Conservation (phyloP, 2,113 vertebrate genomes). For the Synodontis membranacea region DNA sequence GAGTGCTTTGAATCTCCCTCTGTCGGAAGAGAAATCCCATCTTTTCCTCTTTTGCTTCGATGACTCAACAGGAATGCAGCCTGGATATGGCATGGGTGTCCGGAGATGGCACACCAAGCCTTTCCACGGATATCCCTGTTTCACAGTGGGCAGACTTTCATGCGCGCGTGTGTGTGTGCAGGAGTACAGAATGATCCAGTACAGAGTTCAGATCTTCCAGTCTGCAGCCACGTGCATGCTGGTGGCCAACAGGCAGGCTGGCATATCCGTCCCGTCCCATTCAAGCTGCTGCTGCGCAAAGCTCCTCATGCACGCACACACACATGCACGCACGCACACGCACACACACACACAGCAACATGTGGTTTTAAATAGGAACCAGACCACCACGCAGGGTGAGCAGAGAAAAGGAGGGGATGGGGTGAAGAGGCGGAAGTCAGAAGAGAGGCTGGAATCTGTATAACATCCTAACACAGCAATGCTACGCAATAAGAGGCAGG, state of each 20-base stretch:
- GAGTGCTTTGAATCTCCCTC: constrained; percentile 21
- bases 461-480: constrained; percentile 64
- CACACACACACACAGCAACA: constrained; percentile 71
- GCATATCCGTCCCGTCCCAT: constrained; percentile 52
- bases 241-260: constrained; percentile 15
- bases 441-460: constrained; percentile 63
- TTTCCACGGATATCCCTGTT: neutral
- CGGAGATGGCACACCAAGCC: constrained; percentile 15
- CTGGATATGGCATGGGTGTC: constrained; percentile 24
- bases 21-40: constrained; percentile 1
- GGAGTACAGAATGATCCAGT: neutral
- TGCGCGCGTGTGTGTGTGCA: neutral
- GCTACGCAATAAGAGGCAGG: constrained; percentile 59
- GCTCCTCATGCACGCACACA: constrained; percentile 59
- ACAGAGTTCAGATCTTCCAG: constrained; percentile 18
- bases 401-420: constrained; percentile 43
- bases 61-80: neutral
- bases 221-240: constrained; percentile 1
- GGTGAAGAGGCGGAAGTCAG: constrained; percentile 1
- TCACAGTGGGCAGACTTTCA: neutral
- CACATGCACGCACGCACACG: constrained; percentile 5
- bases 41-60: neutral
- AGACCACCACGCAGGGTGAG: constrained; percentile 79
- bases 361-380: constrained; percentile 94
- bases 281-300: constrained; percentile 67